phyloP scores from a whole-genome alignment of 2,797 vertebrate species.

The Pseudochirops cupreus region DNA sequence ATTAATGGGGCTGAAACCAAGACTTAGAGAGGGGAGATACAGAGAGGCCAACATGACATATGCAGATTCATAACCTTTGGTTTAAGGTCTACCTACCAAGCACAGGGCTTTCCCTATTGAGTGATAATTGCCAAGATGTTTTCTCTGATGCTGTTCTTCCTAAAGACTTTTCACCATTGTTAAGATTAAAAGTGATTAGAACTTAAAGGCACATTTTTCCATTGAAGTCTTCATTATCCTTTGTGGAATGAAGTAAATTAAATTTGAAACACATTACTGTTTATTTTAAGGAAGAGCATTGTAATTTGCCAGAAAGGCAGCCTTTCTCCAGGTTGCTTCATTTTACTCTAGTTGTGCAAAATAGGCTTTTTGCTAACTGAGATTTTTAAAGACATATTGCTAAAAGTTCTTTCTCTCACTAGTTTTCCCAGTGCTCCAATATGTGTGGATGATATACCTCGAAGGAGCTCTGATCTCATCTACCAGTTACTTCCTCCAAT shows the following conservation, averaged over 20 bases:
- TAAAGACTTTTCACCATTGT: slow-evolving; percentile 44
- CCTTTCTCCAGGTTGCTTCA: slow-evolving; percentile 31
- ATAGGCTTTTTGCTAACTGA: not conserved
- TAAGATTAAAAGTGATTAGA: slow-evolving; percentile 74
- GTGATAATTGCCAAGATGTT: not conserved
- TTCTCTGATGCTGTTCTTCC: not conserved
- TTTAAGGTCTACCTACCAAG: not conserved
- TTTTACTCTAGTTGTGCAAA: slow-evolving; percentile 15
- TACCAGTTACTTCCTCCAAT: not conserved
- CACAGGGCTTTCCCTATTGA: not conserved
- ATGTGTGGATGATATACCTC: not conserved
- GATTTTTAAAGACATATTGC: not conserved
- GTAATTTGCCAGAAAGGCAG: slow-evolving; percentile 54
- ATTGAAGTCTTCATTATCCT: slow-evolving; percentile 75
- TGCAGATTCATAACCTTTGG: not conserved
- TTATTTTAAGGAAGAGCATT: slow-evolving; percentile 67
- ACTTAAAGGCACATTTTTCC: slow-evolving; percentile 68
- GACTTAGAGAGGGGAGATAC: not conserved
- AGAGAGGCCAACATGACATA: not conserved
- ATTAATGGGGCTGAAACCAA: not conserved
- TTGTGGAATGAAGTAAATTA: slow-evolving; percentile 71
- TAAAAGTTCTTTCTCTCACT: not conserved
- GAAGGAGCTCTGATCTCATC: not conserved
- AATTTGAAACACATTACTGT: slow-evolving; percentile 64
- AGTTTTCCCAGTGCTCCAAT: not conserved